Conservation (phyloP, 2,888 invertebrate species). For the Lepidonotus clava region DNA sequence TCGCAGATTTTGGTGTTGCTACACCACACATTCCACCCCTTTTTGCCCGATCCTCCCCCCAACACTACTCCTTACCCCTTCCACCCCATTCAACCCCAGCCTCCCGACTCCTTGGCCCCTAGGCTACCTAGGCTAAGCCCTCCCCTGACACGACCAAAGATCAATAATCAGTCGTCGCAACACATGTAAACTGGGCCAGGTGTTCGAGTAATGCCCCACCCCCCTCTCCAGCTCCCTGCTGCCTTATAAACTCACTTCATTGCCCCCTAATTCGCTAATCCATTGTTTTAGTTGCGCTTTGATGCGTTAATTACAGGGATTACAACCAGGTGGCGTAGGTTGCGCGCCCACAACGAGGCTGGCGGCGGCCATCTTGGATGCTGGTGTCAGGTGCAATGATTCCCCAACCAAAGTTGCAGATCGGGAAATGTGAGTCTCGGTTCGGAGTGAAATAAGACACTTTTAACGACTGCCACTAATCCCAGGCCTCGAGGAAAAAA, state of each 20-base stretch:
- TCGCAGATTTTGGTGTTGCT: no score
- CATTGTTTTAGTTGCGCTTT: conserved; percentile 49
- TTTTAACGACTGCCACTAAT: conserved; percentile 15
- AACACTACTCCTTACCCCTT: background rate
- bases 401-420: conserved; percentile 36
- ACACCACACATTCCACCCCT: background rate
- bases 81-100: no score
- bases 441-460: conserved; percentile 2
- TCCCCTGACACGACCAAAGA: background rate
- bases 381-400: conserved; percentile 47
- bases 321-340: conserved; percentile 48
- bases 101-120: no score
- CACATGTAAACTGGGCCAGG: background rate
- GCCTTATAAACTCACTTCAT: background rate
- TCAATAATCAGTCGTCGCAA: background rate
- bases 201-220: background rate
- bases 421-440: background rate
- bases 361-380: conserved; percentile 14
- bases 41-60: background rate
- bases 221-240: background rate
- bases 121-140: no score
- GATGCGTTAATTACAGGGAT: conserved; percentile 48
- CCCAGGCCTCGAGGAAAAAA: conserved; percentile 14
- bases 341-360: conserved; percentile 42
- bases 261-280: conserved; percentile 27